phyloP scores from a whole-genome alignment of 2,797 vertebrate species.

The Dipus sagitta region DNA sequence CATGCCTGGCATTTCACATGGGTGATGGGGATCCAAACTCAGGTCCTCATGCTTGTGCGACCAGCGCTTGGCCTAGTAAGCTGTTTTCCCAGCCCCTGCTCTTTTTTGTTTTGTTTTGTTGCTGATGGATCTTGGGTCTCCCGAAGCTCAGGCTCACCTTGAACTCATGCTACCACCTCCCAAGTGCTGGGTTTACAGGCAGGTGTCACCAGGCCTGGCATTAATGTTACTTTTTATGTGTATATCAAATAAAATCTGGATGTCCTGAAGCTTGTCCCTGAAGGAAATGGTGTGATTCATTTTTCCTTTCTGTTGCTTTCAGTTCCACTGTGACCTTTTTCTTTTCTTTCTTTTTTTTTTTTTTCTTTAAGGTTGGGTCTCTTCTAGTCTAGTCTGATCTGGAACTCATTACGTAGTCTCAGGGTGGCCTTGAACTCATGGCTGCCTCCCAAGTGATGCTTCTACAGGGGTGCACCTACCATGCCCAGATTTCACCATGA shows the following conservation, averaged over 20 bases:
- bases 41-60: too few relatives aligned
- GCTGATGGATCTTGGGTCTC: neutral
- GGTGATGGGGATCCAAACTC: too few relatives aligned
- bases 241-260: neutral
- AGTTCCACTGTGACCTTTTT: slow-evolving; percentile 72
- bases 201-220: too few relatives aligned
- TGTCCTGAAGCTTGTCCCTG: slow-evolving; percentile 1
- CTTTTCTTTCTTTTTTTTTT: slow-evolving; percentile 38
- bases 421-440: too few relatives aligned
- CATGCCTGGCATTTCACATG: too few relatives aligned
- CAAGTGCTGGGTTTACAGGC: neutral
- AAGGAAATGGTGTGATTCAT: neutral
- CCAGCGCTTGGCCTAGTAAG: too few relatives aligned
- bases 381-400: too few relatives aligned
- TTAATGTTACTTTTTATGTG: neutral
- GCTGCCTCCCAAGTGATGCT: too few relatives aligned
- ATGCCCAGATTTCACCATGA: too few relatives aligned
- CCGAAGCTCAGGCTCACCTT: neutral
- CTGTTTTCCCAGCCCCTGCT: neutral
- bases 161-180: neutral
- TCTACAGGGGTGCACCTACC: too few relatives aligned
- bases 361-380: slow-evolving; percentile 30
- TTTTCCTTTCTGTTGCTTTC: slow-evolving; percentile 59
- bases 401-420: neutral
- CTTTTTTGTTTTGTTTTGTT: neutral